Evolutionary conservation across 2,113 vertebrate genomes (phyloP), one percentile per base, ranked within the genome.

Genomic region (Alligator sinensis): DNA sequence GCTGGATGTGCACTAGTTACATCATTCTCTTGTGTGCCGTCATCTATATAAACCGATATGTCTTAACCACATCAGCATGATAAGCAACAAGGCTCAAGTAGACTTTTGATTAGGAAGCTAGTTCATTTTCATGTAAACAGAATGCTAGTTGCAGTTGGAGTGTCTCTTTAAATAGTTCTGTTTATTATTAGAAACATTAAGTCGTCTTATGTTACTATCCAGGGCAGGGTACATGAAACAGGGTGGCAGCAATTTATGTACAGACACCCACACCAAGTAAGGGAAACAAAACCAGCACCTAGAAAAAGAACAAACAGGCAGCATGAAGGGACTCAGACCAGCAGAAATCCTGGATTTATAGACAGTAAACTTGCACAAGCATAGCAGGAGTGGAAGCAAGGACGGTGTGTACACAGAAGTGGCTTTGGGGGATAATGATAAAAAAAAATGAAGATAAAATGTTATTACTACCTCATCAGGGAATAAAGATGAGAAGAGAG

Each of bases 141-240:
- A 96, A 92, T 93, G 75, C 28, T 77, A 74, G 64, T 5, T 1
- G 1, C 77, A 91, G 77, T 79, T 1, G 2, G 60, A 77, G 77
- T 47, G 47, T 74, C 77, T 83, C 70, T 74, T 72, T 94, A 96
- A 93, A 91, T 77, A 91, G 57, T 94, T 96, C 80, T 72, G 89
- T 86, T 93, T 93, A 95, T 85, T 95, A 94, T 94, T 94, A 92
- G 87, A 92, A 96, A 94, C 47, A 84, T 84, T 66, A 90, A 84
- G 27, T 94, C 83, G 79, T 59, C 75, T 77, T 55, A 3, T 47
- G 47, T 93, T 94, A 84, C 86, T 77, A 84, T 94, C 75, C 80
- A 80, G 61, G 4, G 2, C 8, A 30, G 63, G 30, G 55, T 80
- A 92, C 87, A 34, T 89, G 91, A 93, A 92, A 86, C 55, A 58